These are phyloP conservation scores for Lutraria rhynchaena DNA, from an alignment of 1,140 invertebrate species.

Conservation along the genomic window DNA sequence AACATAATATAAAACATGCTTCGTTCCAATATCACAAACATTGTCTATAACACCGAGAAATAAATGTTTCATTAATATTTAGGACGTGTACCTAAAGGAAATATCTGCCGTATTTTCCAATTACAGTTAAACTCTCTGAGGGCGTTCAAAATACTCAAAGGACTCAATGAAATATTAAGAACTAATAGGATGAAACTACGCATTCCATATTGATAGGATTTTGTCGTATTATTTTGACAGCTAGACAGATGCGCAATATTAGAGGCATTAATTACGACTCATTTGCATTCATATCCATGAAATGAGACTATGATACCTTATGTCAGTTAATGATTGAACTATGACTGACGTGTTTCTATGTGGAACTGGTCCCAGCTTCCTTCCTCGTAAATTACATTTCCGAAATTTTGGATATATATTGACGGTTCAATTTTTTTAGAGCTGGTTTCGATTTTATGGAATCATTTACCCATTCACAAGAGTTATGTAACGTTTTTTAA, in stretches of 20 bases:
- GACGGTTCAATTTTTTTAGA: no score
- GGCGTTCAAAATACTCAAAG: slow-evolving; percentile 20
- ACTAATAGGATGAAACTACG: slow-evolving; percentile 26
- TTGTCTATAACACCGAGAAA: not conserved
- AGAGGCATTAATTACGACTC: slow-evolving; percentile 26
- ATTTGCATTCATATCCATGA: slow-evolving; percentile 9
- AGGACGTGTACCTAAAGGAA: not conserved
- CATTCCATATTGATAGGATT: slow-evolving; percentile 24
- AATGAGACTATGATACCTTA: not conserved
- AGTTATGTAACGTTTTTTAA: no score
- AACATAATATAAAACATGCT: no score
- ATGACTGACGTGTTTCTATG: no score
- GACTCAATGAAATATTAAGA: slow-evolving; percentile 41
- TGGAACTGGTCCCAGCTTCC: no score
- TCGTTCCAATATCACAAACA: no score
- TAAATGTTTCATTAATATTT: not conserved
- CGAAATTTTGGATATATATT: no score
- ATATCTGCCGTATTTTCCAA: slow-evolving; percentile 38
- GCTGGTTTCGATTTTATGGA: no score
- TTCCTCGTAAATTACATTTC: no score
- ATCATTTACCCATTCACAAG: no score
- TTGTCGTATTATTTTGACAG: slow-evolving; percentile 33
- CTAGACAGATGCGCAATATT: slow-evolving; percentile 28
- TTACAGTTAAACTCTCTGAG: slow-evolving; percentile 1
- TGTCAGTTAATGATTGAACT: no score